Evolutionary conservation across 2,888 invertebrate species (phyloP).

Genomic region (Cerceris ruficornis): DNA sequence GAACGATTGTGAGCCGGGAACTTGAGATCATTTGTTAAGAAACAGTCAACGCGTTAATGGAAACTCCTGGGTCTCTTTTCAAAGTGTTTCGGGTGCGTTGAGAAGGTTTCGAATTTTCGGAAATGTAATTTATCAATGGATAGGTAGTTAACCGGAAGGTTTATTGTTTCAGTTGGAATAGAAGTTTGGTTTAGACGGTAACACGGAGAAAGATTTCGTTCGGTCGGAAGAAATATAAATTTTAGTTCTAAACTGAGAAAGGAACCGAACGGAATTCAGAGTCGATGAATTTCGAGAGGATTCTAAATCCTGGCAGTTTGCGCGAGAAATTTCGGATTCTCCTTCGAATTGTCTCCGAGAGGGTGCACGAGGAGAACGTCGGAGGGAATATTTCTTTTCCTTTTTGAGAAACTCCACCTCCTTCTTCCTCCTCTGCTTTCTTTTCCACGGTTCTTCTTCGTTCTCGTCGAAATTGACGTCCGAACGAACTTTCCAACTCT

Average conservation of each 20-base stretch:
- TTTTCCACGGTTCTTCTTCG: conserved; percentile 36
- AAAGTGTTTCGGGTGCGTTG: background rate
- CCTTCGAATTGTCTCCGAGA: conserved; percentile 14
- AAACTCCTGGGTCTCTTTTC: background rate
- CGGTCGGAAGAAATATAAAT: conserved; percentile 43
- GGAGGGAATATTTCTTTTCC: background rate
- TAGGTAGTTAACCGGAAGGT: background rate
- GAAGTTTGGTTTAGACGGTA: no score
- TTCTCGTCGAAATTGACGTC: conserved; percentile 48
- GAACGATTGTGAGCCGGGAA: no score
- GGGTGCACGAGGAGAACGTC: background rate
- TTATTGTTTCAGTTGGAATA: no score
- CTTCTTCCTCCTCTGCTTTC: conserved; percentile 7
- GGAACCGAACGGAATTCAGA: conserved; percentile 1
- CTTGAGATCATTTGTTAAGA: no score
- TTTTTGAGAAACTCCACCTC: background rate
- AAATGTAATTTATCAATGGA: background rate
- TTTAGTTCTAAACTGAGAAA: conserved; percentile 5
- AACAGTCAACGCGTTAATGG: no score
- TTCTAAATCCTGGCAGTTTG: conserved; percentile 44
- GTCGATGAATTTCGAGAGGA: conserved; percentile 43
- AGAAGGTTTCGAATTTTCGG: background rate
- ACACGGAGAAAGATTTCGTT: background rate
- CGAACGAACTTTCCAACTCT: conserved; percentile 59
- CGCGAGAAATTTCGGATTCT: conserved; percentile 7